These are phyloP conservation scores for Heliconius himera DNA, from an alignment of 1,140 invertebrate species.

Conservation along the genomic window DNA sequence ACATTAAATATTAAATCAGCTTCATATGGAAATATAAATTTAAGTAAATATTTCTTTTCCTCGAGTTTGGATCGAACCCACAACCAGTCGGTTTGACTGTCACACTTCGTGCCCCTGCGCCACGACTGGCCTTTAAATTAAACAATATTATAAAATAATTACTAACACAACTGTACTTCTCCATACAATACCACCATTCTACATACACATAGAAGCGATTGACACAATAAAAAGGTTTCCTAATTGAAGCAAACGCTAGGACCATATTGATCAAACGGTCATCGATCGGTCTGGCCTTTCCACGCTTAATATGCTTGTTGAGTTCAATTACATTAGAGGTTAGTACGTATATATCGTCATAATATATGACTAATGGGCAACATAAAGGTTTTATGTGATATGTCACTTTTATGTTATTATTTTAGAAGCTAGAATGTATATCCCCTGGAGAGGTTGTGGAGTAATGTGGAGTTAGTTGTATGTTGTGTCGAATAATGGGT, in stretches of 20 bases:
- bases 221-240: conserved; percentile 35
- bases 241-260: conserved; percentile 39
- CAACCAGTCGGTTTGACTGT: too few relatives aligned
- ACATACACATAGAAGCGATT: conserved; percentile 15
- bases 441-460: conserved; percentile 15
- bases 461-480: background rate
- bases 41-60: too few relatives aligned
- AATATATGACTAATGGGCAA: conserved; percentile 29
- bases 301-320: conserved; percentile 43
- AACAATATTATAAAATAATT: too few relatives aligned
- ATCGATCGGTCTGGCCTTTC: conserved; percentile 42
- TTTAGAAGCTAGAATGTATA: conserved; percentile 24
- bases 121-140: too few relatives aligned
- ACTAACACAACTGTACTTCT: background rate
- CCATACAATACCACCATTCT: background rate
- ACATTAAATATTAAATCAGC: too few relatives aligned
- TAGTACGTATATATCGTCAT: conserved; percentile 18
- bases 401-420: conserved; percentile 35
- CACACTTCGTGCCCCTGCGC: too few relatives aligned
- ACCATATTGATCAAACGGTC: conserved; percentile 42
- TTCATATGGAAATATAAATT: too few relatives aligned
- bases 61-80: too few relatives aligned
- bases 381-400: conserved; percentile 32
- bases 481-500: background rate
- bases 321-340: conserved; percentile 43